phyloP scores from a whole-genome alignment of 30 jellyfish, hydroid and myxozoan genomes.

The Hydractinia echinata region DNA sequence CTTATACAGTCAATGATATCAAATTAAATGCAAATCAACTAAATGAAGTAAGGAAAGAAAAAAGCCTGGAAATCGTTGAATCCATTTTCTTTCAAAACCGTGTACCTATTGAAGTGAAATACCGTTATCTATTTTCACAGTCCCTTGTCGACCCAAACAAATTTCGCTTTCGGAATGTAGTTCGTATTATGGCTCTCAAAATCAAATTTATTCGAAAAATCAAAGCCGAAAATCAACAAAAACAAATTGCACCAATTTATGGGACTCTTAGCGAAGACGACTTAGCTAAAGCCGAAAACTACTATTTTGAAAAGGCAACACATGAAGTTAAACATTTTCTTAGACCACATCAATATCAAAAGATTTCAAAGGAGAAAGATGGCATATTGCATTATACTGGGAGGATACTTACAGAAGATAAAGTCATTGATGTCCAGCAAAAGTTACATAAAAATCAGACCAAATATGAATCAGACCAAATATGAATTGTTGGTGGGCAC shows the following conservation, averaged over 20 bases:
- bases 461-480: no score
- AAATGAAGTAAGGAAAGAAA: neutral
- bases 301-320: no score
- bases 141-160: constrained; percentile 1
- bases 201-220: no score
- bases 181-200: neutral
- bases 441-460: no score
- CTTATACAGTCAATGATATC: neutral
- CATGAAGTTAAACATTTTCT: no score
- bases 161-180: constrained; percentile 7
- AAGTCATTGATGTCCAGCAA: neutral
- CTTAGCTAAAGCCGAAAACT: no score
- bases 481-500: no score
- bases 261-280: no score
- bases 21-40: neutral
- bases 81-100: neutral
- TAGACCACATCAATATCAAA: no score
- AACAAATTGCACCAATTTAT: no score
- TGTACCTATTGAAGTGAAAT: neutral
- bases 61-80: neutral
- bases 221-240: no score
- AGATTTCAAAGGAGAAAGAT: no score
- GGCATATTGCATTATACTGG: neutral
- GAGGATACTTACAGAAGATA: neutral
- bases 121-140: neutral